Evolutionary conservation across 1,140 invertebrate genomes (phyloP).

Genomic region (Drosophila parabipectinata): DNA sequence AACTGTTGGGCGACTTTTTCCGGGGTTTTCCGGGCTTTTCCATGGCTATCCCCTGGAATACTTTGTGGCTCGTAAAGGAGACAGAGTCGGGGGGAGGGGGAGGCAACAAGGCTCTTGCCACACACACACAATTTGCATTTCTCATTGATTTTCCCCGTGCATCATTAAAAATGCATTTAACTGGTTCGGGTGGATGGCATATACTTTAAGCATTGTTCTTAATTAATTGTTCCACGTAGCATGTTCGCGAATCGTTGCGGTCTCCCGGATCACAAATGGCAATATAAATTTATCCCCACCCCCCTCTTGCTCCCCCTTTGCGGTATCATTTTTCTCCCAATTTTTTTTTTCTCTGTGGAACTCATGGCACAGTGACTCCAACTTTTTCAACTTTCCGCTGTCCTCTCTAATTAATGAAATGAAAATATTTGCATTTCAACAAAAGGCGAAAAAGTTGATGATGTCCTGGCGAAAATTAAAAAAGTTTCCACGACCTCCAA

Average conservation of each 20-base stretch:
- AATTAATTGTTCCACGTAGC: slow-evolving; percentile 65
- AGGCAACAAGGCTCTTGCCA: neutral
- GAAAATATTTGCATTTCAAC: slow-evolving; percentile 68
- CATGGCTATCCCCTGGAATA: slow-evolving; percentile 12
- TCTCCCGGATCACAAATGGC: slow-evolving; percentile 25
- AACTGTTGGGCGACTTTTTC: slow-evolving; percentile 27
- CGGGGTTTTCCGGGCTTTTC: slow-evolving; percentile 14
- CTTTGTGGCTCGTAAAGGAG: slow-evolving; percentile 18
- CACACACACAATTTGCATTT: slow-evolving; percentile 44
- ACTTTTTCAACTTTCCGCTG: slow-evolving; percentile 12
- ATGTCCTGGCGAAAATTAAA: slow-evolving; percentile 61
- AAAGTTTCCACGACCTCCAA: slow-evolving; percentile 50
- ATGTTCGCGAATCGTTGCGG: slow-evolving; percentile 50
- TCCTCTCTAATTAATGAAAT: slow-evolving; percentile 69
- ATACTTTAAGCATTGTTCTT: slow-evolving; percentile 59
- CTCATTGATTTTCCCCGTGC: slow-evolving; percentile 63
- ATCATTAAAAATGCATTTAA: slow-evolving; percentile 80
- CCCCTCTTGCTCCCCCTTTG: no score
- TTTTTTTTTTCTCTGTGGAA: neutral
- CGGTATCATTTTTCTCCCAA: neutral
- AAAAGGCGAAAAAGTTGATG: slow-evolving; percentile 28
- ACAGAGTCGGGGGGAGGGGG: neutral
- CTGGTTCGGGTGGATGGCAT: slow-evolving; percentile 14
- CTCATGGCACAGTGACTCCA: neutral
- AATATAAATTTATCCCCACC: neutral